Evolutionary conservation across 2,797 vertebrate genomes (phyloP).

Genomic region (Miichthys miiuy): DNA sequence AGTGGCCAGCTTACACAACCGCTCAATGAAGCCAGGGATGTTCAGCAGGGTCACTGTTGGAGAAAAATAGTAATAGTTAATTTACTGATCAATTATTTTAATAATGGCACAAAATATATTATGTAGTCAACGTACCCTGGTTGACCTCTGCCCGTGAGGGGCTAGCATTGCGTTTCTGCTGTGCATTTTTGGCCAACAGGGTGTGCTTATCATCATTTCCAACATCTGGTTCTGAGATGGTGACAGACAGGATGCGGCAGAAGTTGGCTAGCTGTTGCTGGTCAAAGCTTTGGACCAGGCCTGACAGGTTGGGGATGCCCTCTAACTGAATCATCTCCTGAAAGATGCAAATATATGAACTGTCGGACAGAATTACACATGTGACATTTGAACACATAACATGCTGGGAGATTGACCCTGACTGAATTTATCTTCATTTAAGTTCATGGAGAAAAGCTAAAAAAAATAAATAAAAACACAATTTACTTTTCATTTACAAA

Average conservation of each 20-base stretch:
- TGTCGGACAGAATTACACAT: neutral
- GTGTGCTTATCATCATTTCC: constrained; percentile 98
- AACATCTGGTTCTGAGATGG: constrained; percentile 96
- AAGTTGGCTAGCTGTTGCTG: constrained; percentile 99
- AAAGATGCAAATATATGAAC: constrained; percentile 12
- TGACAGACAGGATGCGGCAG: constrained; percentile 98
- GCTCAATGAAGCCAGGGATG: constrained; percentile 97
- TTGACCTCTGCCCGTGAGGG: constrained; percentile 96
- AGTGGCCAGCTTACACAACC: constrained; percentile 96
- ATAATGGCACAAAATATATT: neutral
- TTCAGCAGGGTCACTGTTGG: constrained; percentile 92
- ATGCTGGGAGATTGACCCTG: neutral
- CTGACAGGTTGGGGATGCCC: constrained; percentile 94
- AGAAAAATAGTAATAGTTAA: neutral
- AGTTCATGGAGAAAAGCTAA: neutral
- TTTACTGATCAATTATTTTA: neutral
- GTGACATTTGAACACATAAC: neutral
- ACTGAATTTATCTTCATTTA: neutral
- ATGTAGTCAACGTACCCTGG: constrained; percentile 87
- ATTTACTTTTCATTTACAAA: neutral
- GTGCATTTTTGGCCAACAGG: constrained; percentile 95
- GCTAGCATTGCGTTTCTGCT: constrained; percentile 92
- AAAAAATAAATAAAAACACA: neutral
- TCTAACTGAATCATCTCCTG: constrained; percentile 99
- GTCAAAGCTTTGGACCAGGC: constrained; percentile 97